Percentiles rank a stretch among this genome's conserved stretches.
Evolutionary conservation across 2,113 vertebrate genomes (phyloP).

Genomic region (Manacus vitellinus): DNA sequence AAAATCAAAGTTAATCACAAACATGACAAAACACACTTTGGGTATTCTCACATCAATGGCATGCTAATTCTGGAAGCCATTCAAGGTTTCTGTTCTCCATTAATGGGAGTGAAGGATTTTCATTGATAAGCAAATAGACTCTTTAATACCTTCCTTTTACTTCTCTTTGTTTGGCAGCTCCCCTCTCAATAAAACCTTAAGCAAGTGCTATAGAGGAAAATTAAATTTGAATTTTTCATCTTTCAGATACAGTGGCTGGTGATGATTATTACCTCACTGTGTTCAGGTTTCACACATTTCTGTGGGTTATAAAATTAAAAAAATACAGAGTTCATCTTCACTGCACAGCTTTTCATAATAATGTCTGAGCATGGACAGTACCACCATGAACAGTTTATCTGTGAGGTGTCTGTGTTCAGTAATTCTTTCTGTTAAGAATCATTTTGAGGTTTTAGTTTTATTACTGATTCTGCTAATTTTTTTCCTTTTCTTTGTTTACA

Average conservation of each 20-base stretch:
- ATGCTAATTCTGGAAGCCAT: conserved; percentile 55
- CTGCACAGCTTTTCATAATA: not conserved
- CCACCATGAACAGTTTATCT: not conserved
- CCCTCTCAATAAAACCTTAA: conserved; percentile 1
- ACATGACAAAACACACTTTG: conserved; percentile 40
- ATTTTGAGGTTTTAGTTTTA: not conserved
- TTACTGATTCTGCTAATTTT: not conserved
- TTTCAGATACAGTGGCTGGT: conserved; percentile 24
- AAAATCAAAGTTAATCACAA: conserved; percentile 52
- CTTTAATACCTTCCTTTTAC: conserved; percentile 18
- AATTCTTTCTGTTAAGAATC: not conserved
- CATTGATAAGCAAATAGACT: conserved; percentile 39
- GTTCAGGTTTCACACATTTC: conserved; percentile 37
- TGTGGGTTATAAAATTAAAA: conserved; percentile 9
- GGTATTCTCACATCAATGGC: conserved; percentile 2
- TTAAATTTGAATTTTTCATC: conserved; percentile 57
- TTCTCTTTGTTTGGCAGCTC: conserved; percentile 51
- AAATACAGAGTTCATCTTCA: not conserved
- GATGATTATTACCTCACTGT: conserved; percentile 42
- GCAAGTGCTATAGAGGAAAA: not conserved
- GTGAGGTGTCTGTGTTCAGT: not conserved
- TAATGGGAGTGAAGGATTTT: conserved; percentile 31
- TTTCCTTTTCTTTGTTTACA: not conserved
- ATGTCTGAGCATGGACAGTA: not conserved
- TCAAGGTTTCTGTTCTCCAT: conserved; percentile 54